phyloP scores from a whole-genome alignment of 2,888 invertebrate species.

The Nomada ruficornis region DNA sequence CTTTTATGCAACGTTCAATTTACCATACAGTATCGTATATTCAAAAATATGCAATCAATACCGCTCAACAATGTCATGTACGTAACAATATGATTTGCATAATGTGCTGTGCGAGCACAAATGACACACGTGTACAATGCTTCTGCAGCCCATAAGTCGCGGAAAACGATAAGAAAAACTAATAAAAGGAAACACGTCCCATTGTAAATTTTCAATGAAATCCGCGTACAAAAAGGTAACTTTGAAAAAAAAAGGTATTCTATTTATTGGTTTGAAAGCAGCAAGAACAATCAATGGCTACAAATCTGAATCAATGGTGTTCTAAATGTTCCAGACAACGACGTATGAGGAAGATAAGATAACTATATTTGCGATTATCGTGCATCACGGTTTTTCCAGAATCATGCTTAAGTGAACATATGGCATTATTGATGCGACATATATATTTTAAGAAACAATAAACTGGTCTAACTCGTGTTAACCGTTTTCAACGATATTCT shows the following conservation, averaged over 20 bases:
- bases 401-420: conserved; percentile 61
- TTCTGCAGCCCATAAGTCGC: background rate
- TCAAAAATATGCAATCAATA: conserved; percentile 15
- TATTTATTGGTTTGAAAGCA: conserved; percentile 33
- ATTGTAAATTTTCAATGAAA: conserved; percentile 35
- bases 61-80: background rate
- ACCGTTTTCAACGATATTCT: background rate
- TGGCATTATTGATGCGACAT: conserved; percentile 53
- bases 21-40: background rate
- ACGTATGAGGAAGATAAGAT: conserved; percentile 63
- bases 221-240: conserved; percentile 3
- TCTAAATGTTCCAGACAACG: conserved; percentile 46
- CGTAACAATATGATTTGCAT: conserved; percentile 9
- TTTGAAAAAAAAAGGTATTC: conserved; percentile 4
- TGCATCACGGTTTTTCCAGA: conserved; percentile 57
- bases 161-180: background rate
- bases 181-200: background rate
- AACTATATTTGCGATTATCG: conserved; percentile 65
- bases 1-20: background rate
- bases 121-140: background rate
- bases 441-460: conserved; percentile 44
- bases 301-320: conserved; percentile 63
- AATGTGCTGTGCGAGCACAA: background rate
- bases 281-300: conserved; percentile 49
- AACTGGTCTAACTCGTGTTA: background rate